phyloP scores from a whole-genome alignment of 2,797 vertebrate species.

The Limosa lapponica region DNA sequence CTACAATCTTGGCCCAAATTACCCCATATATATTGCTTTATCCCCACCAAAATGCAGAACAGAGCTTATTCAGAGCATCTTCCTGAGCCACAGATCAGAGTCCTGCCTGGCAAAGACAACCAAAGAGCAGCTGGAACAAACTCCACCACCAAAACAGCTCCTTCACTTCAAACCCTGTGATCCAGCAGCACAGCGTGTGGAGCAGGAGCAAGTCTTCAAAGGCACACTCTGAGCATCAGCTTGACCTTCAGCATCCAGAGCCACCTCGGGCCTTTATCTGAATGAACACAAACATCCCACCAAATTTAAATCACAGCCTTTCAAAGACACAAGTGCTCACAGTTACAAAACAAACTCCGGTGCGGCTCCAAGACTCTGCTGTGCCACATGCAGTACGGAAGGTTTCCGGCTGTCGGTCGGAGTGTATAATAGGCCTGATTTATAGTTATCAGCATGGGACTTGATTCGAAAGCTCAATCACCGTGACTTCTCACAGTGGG shows the following conservation, averaged over 20 bases:
- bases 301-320: background rate
- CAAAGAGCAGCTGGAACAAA: background rate
- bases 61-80: background rate
- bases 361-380: constrained; percentile 40
- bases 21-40: fast-evolving
- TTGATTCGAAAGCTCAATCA: constrained; percentile 84
- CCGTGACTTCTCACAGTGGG: constrained; percentile 80
- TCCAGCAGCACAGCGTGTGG: background rate
- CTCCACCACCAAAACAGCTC: background rate
- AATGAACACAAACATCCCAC: constrained; percentile 24
- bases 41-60: background rate
- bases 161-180: background rate
- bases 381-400: constrained; percentile 34
- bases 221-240: background rate
- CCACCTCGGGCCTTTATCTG: background rate
- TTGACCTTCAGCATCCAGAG: background rate
- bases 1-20: background rate
- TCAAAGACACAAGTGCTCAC: background rate
- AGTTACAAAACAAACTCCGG: constrained; percentile 1
- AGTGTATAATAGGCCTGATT: constrained; percentile 82
- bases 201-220: constrained; percentile 4
- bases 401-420: constrained; percentile 69
- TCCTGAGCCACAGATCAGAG: background rate
- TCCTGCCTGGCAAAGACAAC: background rate
- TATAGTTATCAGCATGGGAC: constrained; percentile 82